Conservation (phyloP, 2,113 vertebrate species). For the Apeltes quadracus region DNA sequence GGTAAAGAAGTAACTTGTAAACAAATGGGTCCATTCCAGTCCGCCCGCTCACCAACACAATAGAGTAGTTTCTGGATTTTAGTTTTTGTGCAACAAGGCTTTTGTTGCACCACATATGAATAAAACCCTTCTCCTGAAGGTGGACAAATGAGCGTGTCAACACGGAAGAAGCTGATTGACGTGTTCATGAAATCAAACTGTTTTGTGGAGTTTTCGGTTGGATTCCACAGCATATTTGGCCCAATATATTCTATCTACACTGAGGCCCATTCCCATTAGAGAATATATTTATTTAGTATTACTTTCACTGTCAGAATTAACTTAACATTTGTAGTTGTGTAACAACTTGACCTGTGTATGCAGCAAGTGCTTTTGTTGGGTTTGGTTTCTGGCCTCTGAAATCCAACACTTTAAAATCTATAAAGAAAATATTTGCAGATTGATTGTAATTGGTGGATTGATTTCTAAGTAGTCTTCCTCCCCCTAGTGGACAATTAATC, state of each 20-base stretch:
- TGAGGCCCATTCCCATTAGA: not conserved
- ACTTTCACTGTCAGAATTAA: not conserved
- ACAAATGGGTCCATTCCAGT: slow-evolving; percentile 2
- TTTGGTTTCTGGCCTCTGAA: too few relatives aligned
- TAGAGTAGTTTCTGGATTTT: not conserved
- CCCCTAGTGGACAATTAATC: too few relatives aligned
- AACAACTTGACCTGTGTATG: not conserved
- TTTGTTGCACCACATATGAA: slow-evolving; percentile 14
- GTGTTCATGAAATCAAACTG: not conserved
- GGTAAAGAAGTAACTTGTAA: too few relatives aligned
- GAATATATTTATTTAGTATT: not conserved
- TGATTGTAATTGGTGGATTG: too few relatives aligned
- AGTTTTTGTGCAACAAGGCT: not conserved
- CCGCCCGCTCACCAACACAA: not conserved
- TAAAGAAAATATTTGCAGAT: too few relatives aligned
- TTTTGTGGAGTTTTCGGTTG: not conserved
- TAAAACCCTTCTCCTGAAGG: not conserved
- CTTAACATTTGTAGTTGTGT: not conserved
- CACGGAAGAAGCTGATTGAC: not conserved
- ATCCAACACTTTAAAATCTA: too few relatives aligned
- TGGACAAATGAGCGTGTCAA: not conserved
- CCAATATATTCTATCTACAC: not conserved
- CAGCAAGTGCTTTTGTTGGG: too few relatives aligned
- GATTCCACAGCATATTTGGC: not conserved
- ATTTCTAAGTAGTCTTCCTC: too few relatives aligned